Conservation (phyloP, 2,888 invertebrate species). For the Ptychoptera albimana region DNA sequence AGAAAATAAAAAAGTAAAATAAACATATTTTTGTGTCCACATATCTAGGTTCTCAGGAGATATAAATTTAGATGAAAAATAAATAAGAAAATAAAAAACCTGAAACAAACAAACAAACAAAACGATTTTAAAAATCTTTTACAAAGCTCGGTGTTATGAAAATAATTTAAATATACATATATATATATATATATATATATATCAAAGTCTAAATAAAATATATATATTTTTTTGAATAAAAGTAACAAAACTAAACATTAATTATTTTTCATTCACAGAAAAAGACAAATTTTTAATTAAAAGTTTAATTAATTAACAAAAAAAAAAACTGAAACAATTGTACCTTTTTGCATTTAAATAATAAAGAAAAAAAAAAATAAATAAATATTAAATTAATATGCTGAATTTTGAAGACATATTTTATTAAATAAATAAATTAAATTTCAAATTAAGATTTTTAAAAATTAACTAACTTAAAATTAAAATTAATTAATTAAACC, state of each 20-base stretch:
- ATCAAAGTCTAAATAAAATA: constrained; percentile 5
- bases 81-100: neutral
- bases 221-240: constrained; percentile 6
- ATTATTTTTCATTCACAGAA: no score
- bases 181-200: neutral
- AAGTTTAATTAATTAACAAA: constrained; percentile 26
- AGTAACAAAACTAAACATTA: neutral
- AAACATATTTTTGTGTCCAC: constrained; percentile 15
- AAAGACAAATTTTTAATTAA: constrained; percentile 12
- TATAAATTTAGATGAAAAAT: constrained; percentile 9
- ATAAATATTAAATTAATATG: constrained; percentile 11
- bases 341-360: constrained; percentile 17
- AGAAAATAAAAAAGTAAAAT: neutral
- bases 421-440: neutral
- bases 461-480: neutral
- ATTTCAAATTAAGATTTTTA: neutral
- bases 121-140: neutral
- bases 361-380: constrained; percentile 10
- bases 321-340: constrained; percentile 17
- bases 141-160: neutral
- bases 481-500: no score
- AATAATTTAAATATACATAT: neutral
- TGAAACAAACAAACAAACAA: neutral
- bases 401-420: no score
- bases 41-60: constrained; percentile 23